phyloP scores from a whole-genome alignment of 2,797 vertebrate species.

The Fundulus diaphanus region DNA sequence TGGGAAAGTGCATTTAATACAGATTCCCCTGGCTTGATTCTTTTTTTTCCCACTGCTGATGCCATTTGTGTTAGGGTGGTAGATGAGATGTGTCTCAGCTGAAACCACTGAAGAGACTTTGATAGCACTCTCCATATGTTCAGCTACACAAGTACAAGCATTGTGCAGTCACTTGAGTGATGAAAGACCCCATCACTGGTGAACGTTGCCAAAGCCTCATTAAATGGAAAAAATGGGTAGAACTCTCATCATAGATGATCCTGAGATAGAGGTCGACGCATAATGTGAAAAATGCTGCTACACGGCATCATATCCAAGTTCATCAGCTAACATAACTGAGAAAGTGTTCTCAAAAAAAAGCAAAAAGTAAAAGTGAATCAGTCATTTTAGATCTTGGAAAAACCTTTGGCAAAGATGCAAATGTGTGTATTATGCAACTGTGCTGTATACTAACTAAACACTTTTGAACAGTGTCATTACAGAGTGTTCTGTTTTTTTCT shows the following conservation, averaged over 20 bases:
- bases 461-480: slow-evolving; percentile 44
- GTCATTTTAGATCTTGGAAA: slow-evolving; percentile 17
- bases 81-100: slow-evolving; percentile 51
- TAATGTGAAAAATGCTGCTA: slow-evolving; percentile 11
- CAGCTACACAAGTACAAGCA: slow-evolving; percentile 64
- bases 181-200: slow-evolving; percentile 57
- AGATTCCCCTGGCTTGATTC: slow-evolving; percentile 39
- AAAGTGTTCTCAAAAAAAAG: slow-evolving; percentile 4
- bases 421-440: slow-evolving; percentile 22
- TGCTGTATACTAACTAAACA: slow-evolving; percentile 23
- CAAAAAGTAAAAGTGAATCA: background rate
- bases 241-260: slow-evolving; percentile 19
- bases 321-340: slow-evolving; percentile 3
- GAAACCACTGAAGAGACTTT: slow-evolving; percentile 62
- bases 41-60: slow-evolving; percentile 24
- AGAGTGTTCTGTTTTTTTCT: slow-evolving; percentile 33
- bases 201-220: slow-evolving; percentile 59
- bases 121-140: slow-evolving; percentile 69
- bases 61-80: slow-evolving; percentile 46
- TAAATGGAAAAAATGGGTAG: slow-evolving; percentile 37
- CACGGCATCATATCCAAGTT: background rate
- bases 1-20: slow-evolving; percentile 38
- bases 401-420: slow-evolving; percentile 22
- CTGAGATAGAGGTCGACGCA: slow-evolving; percentile 24
- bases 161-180: slow-evolving; percentile 60